Base-by-base conservation (phyloP, 2,888 invertebrate genomes). In the Drosophila suboccidentalis region DNA sequence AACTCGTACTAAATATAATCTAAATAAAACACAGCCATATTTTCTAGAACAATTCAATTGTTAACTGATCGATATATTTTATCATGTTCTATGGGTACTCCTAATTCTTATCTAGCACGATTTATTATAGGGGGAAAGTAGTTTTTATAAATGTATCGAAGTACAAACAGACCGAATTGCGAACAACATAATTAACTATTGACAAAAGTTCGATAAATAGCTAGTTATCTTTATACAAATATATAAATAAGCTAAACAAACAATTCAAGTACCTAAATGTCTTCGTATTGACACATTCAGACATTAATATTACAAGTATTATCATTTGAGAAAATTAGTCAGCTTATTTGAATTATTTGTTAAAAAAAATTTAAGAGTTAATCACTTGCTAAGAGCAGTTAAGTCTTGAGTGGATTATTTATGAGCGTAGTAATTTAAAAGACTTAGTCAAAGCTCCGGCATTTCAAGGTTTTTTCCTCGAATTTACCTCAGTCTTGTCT, bases 381-480 rank as follows among this genome's bases (percentile, higher is more conserved):
- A 47, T 10, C 26, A 46, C 22, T 47, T 36, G 4, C 34, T 55
- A 38, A 17, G 6, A n/a, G 38, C 11, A 39, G 9, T 60, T 49
- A 32, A 49, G 32, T 22, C 32, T 34, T 3, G 13, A 41, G 49
- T 15, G 32, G 19, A 15, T 32, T 41, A 60, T 60, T 50, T 60
- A 60, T 60, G 41, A 36, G n/a, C 13, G 11, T 36, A 34, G 26
- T 38, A 38, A 26, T 26, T 53, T 19, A 34, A 49, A 5, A 22
- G 46, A 44, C 36, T 46, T 17, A 46, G 57, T 36, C 44, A 46
- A 38, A 47, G 36, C 29, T 38, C 36, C 1, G 9, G 51, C 22
- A 32, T 47, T 49, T 47, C 29, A 49, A 47, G 58, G 47, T 39
- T 13, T 38, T 57, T 58, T 26, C 47, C 11, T 58, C 17, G 38